These are phyloP conservation scores for Stichopus horrens DNA, from an alignment of 53 echinoderm and acorn worm genomes.

Conservation along the genomic window DNA sequence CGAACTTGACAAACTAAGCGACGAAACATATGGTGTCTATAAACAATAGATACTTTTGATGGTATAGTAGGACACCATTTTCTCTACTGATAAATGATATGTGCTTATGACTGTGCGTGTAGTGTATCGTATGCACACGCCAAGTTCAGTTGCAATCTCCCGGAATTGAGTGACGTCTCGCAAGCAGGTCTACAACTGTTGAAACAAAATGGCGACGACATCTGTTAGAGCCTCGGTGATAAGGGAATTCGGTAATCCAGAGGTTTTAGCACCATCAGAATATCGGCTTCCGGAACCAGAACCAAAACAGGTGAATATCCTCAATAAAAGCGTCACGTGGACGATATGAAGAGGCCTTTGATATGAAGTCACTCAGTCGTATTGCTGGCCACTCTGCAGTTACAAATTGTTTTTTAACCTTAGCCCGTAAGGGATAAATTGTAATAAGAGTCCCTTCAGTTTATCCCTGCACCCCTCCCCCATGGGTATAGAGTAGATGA, in stretches of 20 bases:
- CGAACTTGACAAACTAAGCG: no score
- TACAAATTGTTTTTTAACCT: not conserved
- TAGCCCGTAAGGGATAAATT: not conserved
- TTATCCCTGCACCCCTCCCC: not conserved
- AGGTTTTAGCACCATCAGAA: conserved; percentile 10
- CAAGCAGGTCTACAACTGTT: not conserved
- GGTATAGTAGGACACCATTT: no score
- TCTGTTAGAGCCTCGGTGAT: conserved; percentile 1
- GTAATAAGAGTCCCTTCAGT: not conserved
- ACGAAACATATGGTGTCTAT: no score
- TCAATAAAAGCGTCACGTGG: not conserved
- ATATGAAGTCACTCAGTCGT: not conserved
- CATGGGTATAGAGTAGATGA: no score
- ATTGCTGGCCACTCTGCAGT: not conserved
- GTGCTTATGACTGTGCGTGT: no score
- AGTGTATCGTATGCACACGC: no score
- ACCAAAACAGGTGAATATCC: conserved; percentile 9
- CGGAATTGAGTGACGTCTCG: no score
- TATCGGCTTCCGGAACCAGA: not conserved
- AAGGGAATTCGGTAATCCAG: conserved; percentile 1
- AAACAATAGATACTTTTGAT: no score
- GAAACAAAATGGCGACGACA: not conserved
- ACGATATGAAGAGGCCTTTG: not conserved
- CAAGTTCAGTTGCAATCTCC: no score
- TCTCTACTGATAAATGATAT: no score